Percentiles rank a stretch among this genome's conserved stretches.
phyloP scores from a whole-genome alignment of 92 coral and sea anemone species.

The Galaxea fascicularis region DNA sequence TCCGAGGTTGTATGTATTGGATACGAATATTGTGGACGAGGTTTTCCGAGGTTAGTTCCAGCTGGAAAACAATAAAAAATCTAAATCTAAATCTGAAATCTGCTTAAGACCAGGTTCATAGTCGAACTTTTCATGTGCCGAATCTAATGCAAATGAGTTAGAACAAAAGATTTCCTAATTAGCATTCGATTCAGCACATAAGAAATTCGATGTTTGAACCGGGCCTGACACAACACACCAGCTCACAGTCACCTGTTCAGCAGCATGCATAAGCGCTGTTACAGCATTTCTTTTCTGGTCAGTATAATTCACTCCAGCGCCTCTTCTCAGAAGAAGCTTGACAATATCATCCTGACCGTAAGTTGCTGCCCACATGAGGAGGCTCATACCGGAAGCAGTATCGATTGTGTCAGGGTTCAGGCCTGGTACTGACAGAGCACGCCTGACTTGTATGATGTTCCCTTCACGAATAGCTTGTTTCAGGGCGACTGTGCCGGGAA shows the following conservation, averaged over 20 bases:
- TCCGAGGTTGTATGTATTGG: too few species aligned
- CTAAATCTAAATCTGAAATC: too few species aligned
- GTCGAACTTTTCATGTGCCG: slow-evolving; percentile 52
- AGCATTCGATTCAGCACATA: too few species aligned
- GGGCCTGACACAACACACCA: too few species aligned
- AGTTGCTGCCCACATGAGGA: slow-evolving; percentile 92
- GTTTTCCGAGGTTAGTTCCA: too few species aligned
- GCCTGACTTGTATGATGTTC: slow-evolving; percentile 72
- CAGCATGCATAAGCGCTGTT: slow-evolving; percentile 90
- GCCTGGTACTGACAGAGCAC: slow-evolving; percentile 83
- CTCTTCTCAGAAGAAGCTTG: slow-evolving; percentile 75
- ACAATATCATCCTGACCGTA: slow-evolving; percentile 86
- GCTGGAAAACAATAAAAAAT: too few species aligned
- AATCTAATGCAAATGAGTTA: slow-evolving; percentile 46
- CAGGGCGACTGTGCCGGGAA: slow-evolving; percentile 50
- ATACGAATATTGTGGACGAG: too few species aligned
- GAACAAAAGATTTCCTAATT: neutral
- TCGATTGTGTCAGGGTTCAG: slow-evolving; percentile 79
- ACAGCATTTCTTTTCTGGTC: slow-evolving; percentile 76
- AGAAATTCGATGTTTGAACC: too few species aligned
- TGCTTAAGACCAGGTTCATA: too few species aligned
- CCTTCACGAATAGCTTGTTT: slow-evolving; percentile 85
- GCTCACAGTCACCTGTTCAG: slow-evolving; percentile 85
- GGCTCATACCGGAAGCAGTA: slow-evolving; percentile 91
- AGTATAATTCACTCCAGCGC: slow-evolving; percentile 76